These are phyloP conservation scores for Clusia tigrina DNA, from an alignment of 2,888 invertebrate species.

Conservation along the genomic window DNA sequence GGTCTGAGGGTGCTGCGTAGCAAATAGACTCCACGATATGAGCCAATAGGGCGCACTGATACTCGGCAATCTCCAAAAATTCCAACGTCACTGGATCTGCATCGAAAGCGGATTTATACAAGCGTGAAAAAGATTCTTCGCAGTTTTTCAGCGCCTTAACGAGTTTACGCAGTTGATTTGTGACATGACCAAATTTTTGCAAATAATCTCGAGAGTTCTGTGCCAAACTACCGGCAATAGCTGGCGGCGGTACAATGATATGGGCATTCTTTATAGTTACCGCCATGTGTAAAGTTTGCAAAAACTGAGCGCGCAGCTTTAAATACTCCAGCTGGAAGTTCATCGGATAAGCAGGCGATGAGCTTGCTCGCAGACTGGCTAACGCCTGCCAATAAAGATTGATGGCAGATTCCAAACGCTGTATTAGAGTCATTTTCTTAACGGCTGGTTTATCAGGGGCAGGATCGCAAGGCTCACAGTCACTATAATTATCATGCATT, in stretches of 20 bases:
- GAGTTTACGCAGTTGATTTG: constrained; percentile 79
- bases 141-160: constrained; percentile 75
- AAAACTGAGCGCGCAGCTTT: constrained; percentile 76
- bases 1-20: constrained; percentile 62
- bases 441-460: constrained; percentile 31
- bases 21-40: constrained; percentile 63
- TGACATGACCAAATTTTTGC: constrained; percentile 80
- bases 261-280: constrained; percentile 65
- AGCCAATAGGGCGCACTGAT: constrained; percentile 61
- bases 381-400: constrained; percentile 73
- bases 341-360: constrained; percentile 64
- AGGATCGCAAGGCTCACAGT: constrained; percentile 47
- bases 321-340: constrained; percentile 80
- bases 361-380: constrained; percentile 66
- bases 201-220: constrained; percentile 80
- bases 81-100: constrained; percentile 81
- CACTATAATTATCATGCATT: constrained; percentile 58
- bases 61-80: constrained; percentile 71
- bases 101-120: constrained; percentile 86
- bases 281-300: constrained; percentile 69
- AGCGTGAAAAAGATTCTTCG: constrained; percentile 76
- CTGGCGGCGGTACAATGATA: constrained; percentile 91
- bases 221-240: constrained; percentile 85
- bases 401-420: constrained; percentile 67
- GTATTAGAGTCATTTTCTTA: constrained; percentile 63